phyloP scores from a whole-genome alignment of 1,140 invertebrate genomes.

The Drosophila ercepeae region DNA sequence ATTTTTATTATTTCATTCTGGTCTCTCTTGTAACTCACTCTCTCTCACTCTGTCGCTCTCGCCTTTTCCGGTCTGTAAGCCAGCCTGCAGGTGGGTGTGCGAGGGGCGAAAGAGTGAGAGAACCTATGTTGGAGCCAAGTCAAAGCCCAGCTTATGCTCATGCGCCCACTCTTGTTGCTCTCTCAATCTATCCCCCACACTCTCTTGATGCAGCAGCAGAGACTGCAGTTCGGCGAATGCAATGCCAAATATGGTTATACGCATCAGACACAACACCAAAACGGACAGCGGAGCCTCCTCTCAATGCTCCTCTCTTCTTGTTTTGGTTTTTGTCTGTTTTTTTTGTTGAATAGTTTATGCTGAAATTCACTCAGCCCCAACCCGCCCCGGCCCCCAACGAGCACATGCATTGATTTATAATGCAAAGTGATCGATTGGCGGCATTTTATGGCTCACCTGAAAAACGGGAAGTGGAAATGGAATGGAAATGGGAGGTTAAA shows the following conservation, averaged over 20 bases:
- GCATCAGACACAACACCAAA: conserved; percentile 43
- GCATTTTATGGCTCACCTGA: conserved; percentile 33
- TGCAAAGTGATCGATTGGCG: conserved; percentile 43
- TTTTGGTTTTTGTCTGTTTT: no score
- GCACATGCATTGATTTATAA: conserved; percentile 31
- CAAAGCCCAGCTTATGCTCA: conserved; percentile 34
- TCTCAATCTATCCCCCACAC: conserved; percentile 1
- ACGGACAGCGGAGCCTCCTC: conserved; percentile 6
- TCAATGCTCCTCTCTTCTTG: conserved; percentile 10
- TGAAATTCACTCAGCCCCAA: not conserved
- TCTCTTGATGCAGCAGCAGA: conserved; percentile 14
- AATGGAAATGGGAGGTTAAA: conserved; percentile 37
- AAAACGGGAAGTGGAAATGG: conserved; percentile 36
- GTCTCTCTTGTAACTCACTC: conserved; percentile 8
- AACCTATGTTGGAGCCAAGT: not conserved
- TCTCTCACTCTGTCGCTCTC: conserved; percentile 19
- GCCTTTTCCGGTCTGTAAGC: conserved; percentile 50
- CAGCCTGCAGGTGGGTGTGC: not conserved
- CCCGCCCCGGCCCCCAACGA: not conserved
- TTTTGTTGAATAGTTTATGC: not conserved
- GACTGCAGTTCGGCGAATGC: conserved; percentile 68
- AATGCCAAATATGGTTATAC: conserved; percentile 79
- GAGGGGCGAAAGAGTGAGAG: not conserved
- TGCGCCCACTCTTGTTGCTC: conserved; percentile 38
- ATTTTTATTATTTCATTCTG: conserved; percentile 65